These are phyloP conservation scores for Solenopsis invicta DNA, from an alignment of 1,140 invertebrate species.

Conservation along the genomic window DNA sequence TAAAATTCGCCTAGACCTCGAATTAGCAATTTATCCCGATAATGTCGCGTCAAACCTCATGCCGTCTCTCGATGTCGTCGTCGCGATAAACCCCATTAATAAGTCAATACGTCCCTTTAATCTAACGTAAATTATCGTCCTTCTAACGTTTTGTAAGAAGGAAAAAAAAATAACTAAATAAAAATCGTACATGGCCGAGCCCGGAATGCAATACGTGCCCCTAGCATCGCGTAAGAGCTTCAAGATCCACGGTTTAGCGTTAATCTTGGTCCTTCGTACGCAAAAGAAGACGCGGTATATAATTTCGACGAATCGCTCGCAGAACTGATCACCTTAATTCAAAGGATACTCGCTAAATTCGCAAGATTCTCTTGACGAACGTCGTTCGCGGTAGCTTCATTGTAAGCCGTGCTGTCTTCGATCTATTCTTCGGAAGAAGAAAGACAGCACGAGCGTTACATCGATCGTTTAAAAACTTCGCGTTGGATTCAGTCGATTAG, in stretches of 20 bases:
- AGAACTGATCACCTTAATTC: not conserved
- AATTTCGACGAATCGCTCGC: not conserved
- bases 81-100: not conserved
- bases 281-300: not conserved
- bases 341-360: not conserved
- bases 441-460: not conserved
- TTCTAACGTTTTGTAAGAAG: not conserved
- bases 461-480: too few species aligned
- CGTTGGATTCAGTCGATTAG: not conserved
- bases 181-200: conserved; percentile 26
- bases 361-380: conserved; percentile 5
- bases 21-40: not conserved
- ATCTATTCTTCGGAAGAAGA: not conserved
- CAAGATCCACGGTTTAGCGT: not conserved
- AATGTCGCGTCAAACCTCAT: not conserved
- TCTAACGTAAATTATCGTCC: not conserved
- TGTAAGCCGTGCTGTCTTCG: not conserved
- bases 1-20: conserved; percentile 7
- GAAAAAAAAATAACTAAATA: not conserved
- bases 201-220: conserved; percentile 47
- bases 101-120: not conserved
- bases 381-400: not conserved
- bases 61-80: not conserved
- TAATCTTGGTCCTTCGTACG: conserved; percentile 21
- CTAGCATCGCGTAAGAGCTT: not conserved